Evolutionary conservation across 2,113 vertebrate genomes (phyloP).

Genomic region (Dendrocopos noguchii): DNA sequence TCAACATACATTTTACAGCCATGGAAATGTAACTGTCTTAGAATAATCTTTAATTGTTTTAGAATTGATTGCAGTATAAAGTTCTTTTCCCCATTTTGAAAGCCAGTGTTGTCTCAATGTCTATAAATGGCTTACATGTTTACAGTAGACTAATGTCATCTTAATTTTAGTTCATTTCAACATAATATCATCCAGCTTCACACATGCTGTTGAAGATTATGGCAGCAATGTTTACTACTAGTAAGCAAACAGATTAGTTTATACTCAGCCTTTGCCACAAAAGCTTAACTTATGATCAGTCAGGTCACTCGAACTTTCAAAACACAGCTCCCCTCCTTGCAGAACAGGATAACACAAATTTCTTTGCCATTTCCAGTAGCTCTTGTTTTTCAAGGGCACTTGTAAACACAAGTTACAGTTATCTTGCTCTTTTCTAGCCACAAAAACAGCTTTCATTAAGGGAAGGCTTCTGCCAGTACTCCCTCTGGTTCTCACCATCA

Average conservation of each 20-base stretch:
- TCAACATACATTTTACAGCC: background rate
- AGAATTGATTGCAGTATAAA: background rate
- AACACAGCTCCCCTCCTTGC: background rate
- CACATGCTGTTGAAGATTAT: background rate
- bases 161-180: background rate
- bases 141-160: background rate
- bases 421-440: background rate
- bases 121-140: background rate
- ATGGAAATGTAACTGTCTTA: background rate
- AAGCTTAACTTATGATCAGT: background rate
- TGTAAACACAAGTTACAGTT: background rate
- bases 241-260: background rate
- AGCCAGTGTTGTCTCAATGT: background rate
- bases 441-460: background rate
- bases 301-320: background rate
- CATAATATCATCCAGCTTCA: background rate
- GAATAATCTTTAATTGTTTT: background rate
- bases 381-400: background rate
- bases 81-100: background rate
- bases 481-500: background rate
- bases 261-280: background rate
- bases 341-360: background rate
- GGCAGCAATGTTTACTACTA: background rate
- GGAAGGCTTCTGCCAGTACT: background rate
- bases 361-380: background rate